Evolutionary conservation across 2,888 invertebrate species (phyloP).

Genomic region (Dasypolia templi): DNA sequence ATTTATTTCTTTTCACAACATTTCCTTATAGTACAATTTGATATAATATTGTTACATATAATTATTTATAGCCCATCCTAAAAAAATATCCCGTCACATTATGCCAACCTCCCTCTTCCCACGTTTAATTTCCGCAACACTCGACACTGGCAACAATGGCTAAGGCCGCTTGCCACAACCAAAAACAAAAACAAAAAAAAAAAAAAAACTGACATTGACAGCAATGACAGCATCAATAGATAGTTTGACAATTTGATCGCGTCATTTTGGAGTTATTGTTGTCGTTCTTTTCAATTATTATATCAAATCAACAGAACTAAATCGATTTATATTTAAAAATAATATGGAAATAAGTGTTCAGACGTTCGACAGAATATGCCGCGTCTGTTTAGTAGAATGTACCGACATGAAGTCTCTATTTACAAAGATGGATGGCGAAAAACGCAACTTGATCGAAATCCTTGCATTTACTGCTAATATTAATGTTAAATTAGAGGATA

Average conservation of each 20-base stretch:
- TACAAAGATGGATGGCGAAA: conserved; percentile 72
- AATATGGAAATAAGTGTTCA: conserved; percentile 70
- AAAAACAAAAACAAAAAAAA: too few relatives aligned
- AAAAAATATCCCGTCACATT: too few relatives aligned
- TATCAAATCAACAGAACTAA: conserved; percentile 28
- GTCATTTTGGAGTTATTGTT: conserved; percentile 38
- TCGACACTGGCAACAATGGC: too few relatives aligned
- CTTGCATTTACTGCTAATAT: conserved; percentile 78
- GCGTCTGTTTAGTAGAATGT: conserved; percentile 78
- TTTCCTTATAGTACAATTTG: too few relatives aligned
- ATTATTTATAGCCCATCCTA: too few relatives aligned
- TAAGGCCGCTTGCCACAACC: too few relatives aligned
- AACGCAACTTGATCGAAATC: conserved; percentile 75
- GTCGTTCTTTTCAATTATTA: conserved; percentile 8
- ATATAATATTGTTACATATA: too few relatives aligned
- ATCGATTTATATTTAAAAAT: conserved; percentile 14
- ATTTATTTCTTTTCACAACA: too few relatives aligned
- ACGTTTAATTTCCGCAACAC: too few relatives aligned
- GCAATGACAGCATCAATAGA: conserved; percentile 34
- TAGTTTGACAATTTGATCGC: conserved; percentile 41
- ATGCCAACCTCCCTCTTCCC: too few relatives aligned
- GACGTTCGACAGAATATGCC: conserved; percentile 76
- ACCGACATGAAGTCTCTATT: conserved; percentile 76
- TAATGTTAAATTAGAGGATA: conserved; percentile 75
- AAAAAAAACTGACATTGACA: conserved; percentile 43